Percentiles rank a stretch among this genome's conserved stretches.
phyloP scores from a whole-genome alignment of 2,888 invertebrate genomes.

The Sisyra terminalis region DNA sequence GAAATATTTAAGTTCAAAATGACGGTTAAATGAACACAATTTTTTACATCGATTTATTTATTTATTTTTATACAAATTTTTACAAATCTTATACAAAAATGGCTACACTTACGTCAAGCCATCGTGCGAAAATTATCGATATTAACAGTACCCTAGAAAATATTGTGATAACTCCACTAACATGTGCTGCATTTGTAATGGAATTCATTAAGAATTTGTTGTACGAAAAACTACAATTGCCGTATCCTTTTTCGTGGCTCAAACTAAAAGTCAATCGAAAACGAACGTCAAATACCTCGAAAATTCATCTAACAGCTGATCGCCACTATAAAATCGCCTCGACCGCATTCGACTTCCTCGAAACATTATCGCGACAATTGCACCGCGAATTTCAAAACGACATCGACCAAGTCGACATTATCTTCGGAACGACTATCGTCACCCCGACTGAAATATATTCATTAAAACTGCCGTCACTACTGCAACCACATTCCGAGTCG shows the following conservation, averaged over 20 bases:
- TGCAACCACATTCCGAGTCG: slow-evolving; percentile 10
- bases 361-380: slow-evolving; percentile 22
- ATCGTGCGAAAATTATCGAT: not conserved
- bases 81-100: too few relatives aligned
- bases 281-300: slow-evolving; percentile 14
- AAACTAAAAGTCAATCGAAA: slow-evolving; percentile 27
- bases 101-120: too few relatives aligned
- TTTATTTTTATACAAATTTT: too few relatives aligned
- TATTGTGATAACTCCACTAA: slow-evolving; percentile 32
- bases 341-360: slow-evolving; percentile 29
- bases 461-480: slow-evolving; percentile 10
- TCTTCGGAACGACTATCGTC: slow-evolving; percentile 9
- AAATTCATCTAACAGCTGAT: slow-evolving; percentile 19
- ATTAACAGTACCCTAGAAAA: slow-evolving; percentile 31
- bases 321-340: slow-evolving; percentile 28
- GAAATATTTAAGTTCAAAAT: too few relatives aligned
- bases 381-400: slow-evolving; percentile 7
- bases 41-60: too few relatives aligned
- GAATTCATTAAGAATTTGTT: slow-evolving; percentile 38
- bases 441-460: slow-evolving; percentile 11
- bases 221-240: slow-evolving; percentile 38
- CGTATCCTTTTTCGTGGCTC: slow-evolving; percentile 32
- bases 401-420: slow-evolving; percentile 8
- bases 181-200: slow-evolving; percentile 36
- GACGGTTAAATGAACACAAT: too few relatives aligned